Conservation (phyloP, 2,797 vertebrate genomes). For the Apogon talboti region DNA sequence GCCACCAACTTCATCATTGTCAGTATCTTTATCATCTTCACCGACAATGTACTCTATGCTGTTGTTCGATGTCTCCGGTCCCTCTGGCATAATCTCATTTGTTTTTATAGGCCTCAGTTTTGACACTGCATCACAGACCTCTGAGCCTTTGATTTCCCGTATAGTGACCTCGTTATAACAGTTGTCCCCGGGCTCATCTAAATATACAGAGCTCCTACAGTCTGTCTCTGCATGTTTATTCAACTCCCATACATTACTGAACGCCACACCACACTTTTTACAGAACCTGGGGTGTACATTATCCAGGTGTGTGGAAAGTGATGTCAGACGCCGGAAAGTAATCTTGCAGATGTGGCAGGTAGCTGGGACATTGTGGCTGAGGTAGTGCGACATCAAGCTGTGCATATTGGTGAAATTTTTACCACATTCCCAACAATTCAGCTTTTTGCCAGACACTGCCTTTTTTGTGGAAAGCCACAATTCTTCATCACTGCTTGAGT, state of each 20-base stretch:
- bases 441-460: no score
- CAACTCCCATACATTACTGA: constrained; percentile 68
- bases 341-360: constrained; percentile 71
- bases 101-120: constrained; percentile 10
- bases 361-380: constrained; percentile 55
- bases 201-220: not conserved
- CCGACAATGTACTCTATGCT: constrained; percentile 44
- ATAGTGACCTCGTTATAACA: not conserved
- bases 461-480: constrained; percentile 13
- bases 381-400: constrained; percentile 63
- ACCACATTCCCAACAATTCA: constrained; percentile 76
- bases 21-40: constrained; percentile 27
- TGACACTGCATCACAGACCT: not conserved
- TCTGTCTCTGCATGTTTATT: constrained; percentile 67
- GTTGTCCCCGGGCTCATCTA: constrained; percentile 1
- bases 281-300: constrained; percentile 67
- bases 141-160: constrained; percentile 12
- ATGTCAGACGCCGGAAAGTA: constrained; percentile 64
- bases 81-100: constrained; percentile 22
- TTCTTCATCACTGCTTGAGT: constrained; percentile 75
- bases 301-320: constrained; percentile 68
- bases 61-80: constrained; percentile 9
- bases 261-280: constrained; percentile 49
- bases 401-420: constrained; percentile 42
- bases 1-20: not conserved